phyloP scores from a whole-genome alignment of 2,888 invertebrate species.

The Aspidiotus destructor region DNA sequence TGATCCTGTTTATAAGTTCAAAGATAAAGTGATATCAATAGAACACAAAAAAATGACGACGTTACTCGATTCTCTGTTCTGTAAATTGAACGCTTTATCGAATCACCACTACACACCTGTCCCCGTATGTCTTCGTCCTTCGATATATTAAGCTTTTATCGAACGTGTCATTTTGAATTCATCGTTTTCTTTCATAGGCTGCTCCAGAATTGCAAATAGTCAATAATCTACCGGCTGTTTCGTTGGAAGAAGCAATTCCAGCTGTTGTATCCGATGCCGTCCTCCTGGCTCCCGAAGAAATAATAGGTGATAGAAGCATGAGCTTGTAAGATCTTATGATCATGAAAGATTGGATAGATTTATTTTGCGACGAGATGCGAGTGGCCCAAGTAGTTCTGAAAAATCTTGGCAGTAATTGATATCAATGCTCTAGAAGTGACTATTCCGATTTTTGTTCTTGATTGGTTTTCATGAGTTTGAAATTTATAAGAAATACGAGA shows the following conservation, averaged over 20 bases:
- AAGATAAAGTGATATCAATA: conserved; percentile 57
- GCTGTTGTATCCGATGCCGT: conserved; percentile 73
- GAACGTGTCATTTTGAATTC: neutral
- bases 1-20: conserved; percentile 50
- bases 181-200: conserved; percentile 45
- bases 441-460: too few species aligned
- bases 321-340: neutral
- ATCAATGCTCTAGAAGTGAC: too few species aligned
- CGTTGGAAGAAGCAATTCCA: conserved; percentile 93
- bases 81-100: conserved; percentile 79
- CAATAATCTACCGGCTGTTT: conserved; percentile 79
- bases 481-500: too few species aligned
- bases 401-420: too few species aligned
- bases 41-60: conserved; percentile 67
- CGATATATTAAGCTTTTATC: neutral
- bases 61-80: conserved; percentile 64
- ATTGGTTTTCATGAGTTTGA: too few species aligned
- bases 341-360: too few species aligned
- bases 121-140: conserved; percentile 43
- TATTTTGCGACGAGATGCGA: too few species aligned
- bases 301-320: conserved; percentile 49
- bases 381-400: too few species aligned
- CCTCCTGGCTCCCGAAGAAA: conserved; percentile 85
- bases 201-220: conserved; percentile 82
- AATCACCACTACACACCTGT: conserved; percentile 93